These are phyloP conservation scores for Cantharis rufa DNA, from an alignment of 2,888 invertebrate species.

Conservation along the genomic window DNA sequence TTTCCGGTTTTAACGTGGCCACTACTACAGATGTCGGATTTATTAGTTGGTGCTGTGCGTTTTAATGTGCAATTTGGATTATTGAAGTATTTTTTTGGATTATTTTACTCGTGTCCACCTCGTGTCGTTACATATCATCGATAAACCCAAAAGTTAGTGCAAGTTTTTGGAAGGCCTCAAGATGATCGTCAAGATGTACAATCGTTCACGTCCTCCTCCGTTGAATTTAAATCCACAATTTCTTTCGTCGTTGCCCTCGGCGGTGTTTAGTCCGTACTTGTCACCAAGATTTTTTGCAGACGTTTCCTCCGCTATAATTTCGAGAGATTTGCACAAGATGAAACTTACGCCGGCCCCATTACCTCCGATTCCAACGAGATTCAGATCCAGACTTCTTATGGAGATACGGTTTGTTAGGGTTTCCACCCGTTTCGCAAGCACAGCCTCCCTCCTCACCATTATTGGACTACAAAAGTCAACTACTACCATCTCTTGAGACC, in stretches of 20 bases:
- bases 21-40: too few species aligned
- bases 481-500: constrained; percentile 80
- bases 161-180: not conserved
- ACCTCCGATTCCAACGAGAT: constrained; percentile 52
- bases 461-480: constrained; percentile 83
- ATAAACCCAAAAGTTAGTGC: constrained; percentile 6
- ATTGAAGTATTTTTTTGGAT: constrained; percentile 8
- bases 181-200: not conserved
- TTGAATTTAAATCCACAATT: not conserved
- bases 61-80: constrained; percentile 23
- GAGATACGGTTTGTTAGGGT: constrained; percentile 80
- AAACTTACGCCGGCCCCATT: constrained; percentile 59
- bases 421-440: constrained; percentile 68
- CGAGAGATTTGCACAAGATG: constrained; percentile 49
- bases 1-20: too few species aligned
- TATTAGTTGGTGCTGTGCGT: constrained; percentile 6
- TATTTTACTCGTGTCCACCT: too few species aligned
- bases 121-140: constrained; percentile 19
- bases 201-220: not conserved
- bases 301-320: not conserved
- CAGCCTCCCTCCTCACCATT: constrained; percentile 71
- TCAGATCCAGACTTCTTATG: constrained; percentile 82
- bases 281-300: not conserved
- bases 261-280: not conserved
- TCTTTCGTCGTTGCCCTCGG: not conserved